Conservation (phyloP, 2,888 invertebrate genomes). For the Aphrophora alni region DNA sequence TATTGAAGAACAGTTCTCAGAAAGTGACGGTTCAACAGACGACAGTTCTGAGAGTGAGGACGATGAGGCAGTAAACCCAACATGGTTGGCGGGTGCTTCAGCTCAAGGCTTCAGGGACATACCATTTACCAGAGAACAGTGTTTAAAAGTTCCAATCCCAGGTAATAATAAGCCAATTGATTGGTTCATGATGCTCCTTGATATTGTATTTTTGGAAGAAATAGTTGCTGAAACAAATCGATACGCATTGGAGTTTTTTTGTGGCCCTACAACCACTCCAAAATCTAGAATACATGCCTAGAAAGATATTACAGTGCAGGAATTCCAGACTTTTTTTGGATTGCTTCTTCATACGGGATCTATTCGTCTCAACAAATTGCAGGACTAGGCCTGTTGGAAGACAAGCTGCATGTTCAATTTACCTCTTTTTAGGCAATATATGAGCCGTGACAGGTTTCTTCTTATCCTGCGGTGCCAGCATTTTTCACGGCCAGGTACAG, state of each 20-base stretch:
- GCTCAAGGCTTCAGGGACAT: neutral
- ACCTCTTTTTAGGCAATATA: no score
- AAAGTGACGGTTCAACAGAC: neutral
- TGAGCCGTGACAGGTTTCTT: no score
- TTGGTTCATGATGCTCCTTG: conserved; percentile 4
- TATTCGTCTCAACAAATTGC: no score
- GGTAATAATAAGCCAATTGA: no score
- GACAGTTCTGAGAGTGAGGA: conserved; percentile 4
- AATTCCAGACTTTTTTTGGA: no score
- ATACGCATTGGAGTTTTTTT: no score
- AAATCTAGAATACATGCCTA: neutral
- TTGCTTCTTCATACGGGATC: neutral
- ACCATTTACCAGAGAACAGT: neutral
- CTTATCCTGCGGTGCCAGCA: no score
- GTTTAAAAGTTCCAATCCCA: neutral
- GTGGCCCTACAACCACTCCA: neutral
- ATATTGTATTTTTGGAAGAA: neutral
- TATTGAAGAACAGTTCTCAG: conserved; percentile 3
- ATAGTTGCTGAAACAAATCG: neutral
- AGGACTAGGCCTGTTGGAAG: no score
- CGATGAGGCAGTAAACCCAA: neutral
- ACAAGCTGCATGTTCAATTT: no score
- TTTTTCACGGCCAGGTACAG: no score
- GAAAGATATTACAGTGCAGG: no score
- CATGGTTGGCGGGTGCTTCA: conserved; percentile 3